phyloP scores from a whole-genome alignment of 2,888 invertebrate species.

The Automeris io region DNA sequence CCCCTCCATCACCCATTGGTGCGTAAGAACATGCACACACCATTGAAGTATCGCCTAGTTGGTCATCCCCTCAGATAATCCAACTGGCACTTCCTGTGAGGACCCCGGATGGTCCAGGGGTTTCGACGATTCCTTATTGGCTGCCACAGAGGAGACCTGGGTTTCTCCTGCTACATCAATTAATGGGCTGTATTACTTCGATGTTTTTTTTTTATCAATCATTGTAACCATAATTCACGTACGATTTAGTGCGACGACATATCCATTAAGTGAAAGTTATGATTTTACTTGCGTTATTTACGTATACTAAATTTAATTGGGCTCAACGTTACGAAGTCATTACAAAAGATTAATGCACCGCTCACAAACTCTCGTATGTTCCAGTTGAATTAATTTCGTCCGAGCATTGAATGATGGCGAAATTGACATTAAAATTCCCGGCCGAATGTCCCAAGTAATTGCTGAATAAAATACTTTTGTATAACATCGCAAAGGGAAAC shows the following conservation, averaged over 20 bases:
- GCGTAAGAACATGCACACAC: too few species aligned
- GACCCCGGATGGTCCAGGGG: too few species aligned
- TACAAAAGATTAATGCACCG: constrained; percentile 59
- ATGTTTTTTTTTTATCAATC: too few species aligned
- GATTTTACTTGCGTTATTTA: constrained; percentile 51
- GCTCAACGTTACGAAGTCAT: constrained; percentile 61
- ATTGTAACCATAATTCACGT: too few species aligned
- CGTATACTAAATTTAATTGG: constrained; percentile 62
- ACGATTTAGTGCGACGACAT: not conserved
- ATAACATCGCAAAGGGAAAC: constrained; percentile 67
- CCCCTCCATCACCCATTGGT: too few species aligned
- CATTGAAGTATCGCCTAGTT: too few species aligned
- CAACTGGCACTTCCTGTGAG: too few species aligned
- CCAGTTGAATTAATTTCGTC: constrained; percentile 66
- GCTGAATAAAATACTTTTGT: constrained; percentile 75
- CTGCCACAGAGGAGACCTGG: too few species aligned
- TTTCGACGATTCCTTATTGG: too few species aligned
- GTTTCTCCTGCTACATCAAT: too few species aligned
- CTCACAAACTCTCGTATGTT: constrained; percentile 41
- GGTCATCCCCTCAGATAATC: too few species aligned
- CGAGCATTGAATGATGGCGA: constrained; percentile 71
- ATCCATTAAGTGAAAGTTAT: constrained; percentile 41
- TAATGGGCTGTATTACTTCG: too few species aligned
- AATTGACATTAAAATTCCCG: constrained; percentile 74
- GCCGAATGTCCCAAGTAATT: constrained; percentile 73